A percentile compares a stretch with the other conserved stretches of the same genome.
Conservation (phyloP, 1,140 invertebrate genomes). For the Zaprionus camerounensis region DNA sequence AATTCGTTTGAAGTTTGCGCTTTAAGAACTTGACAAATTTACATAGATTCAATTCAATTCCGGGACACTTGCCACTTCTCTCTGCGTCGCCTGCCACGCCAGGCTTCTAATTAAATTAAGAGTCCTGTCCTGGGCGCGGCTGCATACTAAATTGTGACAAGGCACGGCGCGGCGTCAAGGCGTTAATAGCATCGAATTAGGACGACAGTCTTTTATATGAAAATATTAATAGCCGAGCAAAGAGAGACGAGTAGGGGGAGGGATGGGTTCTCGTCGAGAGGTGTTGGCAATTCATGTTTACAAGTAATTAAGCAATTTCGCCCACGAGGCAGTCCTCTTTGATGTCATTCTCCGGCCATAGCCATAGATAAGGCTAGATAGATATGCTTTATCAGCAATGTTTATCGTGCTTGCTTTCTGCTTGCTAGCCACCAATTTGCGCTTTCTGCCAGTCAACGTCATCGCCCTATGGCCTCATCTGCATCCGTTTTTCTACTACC, state of each 20-base stretch:
- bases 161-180: constrained; percentile 56
- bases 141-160: constrained; percentile 64
- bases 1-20: constrained; percentile 74
- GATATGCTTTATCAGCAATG: constrained; percentile 42
- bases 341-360: constrained; percentile 50
- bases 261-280: constrained; percentile 28
- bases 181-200: constrained; percentile 77
- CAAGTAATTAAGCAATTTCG: constrained; percentile 80
- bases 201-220: constrained; percentile 38
- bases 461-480: constrained; percentile 24
- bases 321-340: constrained; percentile 52
- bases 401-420: constrained; percentile 12
- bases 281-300: constrained; percentile 81
- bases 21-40: constrained; percentile 76
- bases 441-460: constrained; percentile 53
- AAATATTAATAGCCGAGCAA: constrained; percentile 47
- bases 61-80: constrained; percentile 26
- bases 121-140: constrained; percentile 61
- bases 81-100: neutral
- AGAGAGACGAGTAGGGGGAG: constrained; percentile 5
- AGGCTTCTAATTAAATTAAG: constrained; percentile 75
- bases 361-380: constrained; percentile 58
- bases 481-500: neutral
- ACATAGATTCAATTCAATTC: constrained; percentile 60
- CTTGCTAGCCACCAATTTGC: constrained; percentile 61